A percentile compares a stretch with the other conserved stretches of the same genome.
These are phyloP conservation scores for Patella depressa DNA, from an alignment of 2,888 invertebrate species.

Conservation along the genomic window DNA sequence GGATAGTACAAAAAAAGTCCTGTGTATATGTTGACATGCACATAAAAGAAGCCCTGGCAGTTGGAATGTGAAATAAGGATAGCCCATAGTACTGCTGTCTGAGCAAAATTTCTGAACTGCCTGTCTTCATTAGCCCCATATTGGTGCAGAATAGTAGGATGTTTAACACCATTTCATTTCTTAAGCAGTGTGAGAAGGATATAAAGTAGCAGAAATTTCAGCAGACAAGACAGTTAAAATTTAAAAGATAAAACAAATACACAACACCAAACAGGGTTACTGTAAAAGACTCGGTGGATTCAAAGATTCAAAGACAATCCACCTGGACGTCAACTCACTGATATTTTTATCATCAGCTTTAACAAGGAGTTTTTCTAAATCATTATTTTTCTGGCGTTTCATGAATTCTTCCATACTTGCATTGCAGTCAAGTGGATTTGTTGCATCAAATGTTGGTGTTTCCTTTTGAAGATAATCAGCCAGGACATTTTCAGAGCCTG, in stretches of 20 bases:
- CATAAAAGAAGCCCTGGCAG: too few relatives aligned
- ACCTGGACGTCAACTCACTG: slow-evolving; percentile 49
- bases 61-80: too few relatives aligned
- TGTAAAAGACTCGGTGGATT: neutral
- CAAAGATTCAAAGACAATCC: neutral
- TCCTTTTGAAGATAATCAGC: slow-evolving; percentile 16
- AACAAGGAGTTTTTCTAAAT: slow-evolving; percentile 59
- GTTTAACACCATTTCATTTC: too few relatives aligned
- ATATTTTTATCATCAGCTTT: slow-evolving; percentile 63
- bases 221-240: neutral
- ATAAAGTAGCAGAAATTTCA: too few relatives aligned
- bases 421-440: neutral
- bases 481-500: slow-evolving; percentile 12
- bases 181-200: too few relatives aligned
- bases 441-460: slow-evolving; percentile 18
- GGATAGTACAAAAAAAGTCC: too few relatives aligned
- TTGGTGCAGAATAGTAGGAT: too few relatives aligned
- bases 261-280: neutral
- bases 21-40: too few relatives aligned
- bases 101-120: too few relatives aligned
- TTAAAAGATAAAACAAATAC: neutral
- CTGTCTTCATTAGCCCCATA: too few relatives aligned
- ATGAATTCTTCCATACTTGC: slow-evolving; percentile 2
- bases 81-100: too few relatives aligned
- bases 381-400: slow-evolving; percentile 47